Base-by-base conservation (phyloP, 37 sponge, comb jelly and placozoan genomes). In the Geodia barretti region DNA sequence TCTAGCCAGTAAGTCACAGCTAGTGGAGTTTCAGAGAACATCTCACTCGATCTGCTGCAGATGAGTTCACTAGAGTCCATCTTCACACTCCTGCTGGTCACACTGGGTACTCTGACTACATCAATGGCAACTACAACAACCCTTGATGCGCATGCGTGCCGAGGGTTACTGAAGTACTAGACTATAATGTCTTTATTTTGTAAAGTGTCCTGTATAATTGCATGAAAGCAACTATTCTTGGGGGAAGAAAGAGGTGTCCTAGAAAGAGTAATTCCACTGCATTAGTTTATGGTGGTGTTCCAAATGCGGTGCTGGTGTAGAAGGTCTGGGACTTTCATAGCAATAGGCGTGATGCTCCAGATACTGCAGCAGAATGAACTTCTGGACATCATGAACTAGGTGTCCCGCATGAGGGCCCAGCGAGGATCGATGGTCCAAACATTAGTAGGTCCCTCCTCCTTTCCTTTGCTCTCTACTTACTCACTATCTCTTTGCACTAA, bases 41-140 rank as follows among this genome's bases (percentile, higher is more conserved):
- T 47, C 54, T 47, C 14, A 17, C 54, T 47, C 1, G 2, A n/a
- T 24, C 28, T 3, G 1, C 43, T 76, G 30, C 78, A 96, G 97
- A 86, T 72, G 97, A 96, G 38, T 75, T 84, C 39, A 87, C 93
- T 47, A 80, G 97, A 71, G 97, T 96, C 33, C 67, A 34, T 60
- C 75, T 96, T 77, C 28, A 17, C 11, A 39, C 70, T 19, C 58
- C 82, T 26, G 71, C 83, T 1, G 88, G 87, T 1, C 77, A 73
- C 30, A 78, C 7, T 7, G 11, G 54, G 7, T 47, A 85, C 29
- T 87, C 96, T 5, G 93, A 96, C 83, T 96, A 89, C 70, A 96
- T 96, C 86, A 92, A 96, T 86, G 97, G 91, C 64, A 93, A 96
- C 86, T 90, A 78, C 37, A 60, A 93, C 31, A n/a, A n/a, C n/a